Evolutionary conservation across 2,888 invertebrate species (phyloP).

Genomic region (Chloromyia formosa): DNA sequence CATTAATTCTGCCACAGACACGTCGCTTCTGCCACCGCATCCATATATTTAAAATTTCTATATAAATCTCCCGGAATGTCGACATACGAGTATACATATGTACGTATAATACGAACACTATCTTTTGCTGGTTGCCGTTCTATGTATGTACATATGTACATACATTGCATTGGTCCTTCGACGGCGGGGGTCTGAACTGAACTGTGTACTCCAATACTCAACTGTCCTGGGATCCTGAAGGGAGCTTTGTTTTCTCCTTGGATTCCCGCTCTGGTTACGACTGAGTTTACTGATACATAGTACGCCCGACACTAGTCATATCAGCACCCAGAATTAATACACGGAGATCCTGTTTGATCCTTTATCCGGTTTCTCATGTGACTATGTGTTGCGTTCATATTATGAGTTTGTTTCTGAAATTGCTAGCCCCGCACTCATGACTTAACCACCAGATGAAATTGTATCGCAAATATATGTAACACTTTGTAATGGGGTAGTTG

Average conservation of each 20-base stretch:
- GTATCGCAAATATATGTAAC: constrained; percentile 25
- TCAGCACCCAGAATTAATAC: constrained; percentile 28
- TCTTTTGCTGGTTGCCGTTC: constrained; percentile 1
- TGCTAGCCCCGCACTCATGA: neutral
- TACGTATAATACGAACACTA: neutral
- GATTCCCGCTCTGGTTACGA: neutral
- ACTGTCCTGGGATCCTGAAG: no score
- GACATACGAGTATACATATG: neutral
- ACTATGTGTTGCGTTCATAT: neutral
- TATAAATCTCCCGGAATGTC: constrained; percentile 44
- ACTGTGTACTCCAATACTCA: neutral
- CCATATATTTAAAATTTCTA: constrained; percentile 48
- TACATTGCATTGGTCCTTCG: neutral
- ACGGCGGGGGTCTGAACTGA: neutral
- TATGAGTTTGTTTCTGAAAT: no score
- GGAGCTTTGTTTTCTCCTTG: neutral
- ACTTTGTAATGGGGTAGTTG: neutral
- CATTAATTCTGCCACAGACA: constrained; percentile 49
- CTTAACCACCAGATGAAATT: constrained; percentile 31
- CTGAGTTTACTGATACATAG: neutral
- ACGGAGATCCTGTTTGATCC: constrained; percentile 34
- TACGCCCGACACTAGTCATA: neutral
- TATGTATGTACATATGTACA: neutral
- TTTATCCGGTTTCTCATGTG: constrained; percentile 8
- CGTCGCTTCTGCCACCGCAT: constrained; percentile 46